Percentiles rank a stretch among this genome's conserved stretches.
Evolutionary conservation across 1,140 invertebrate genomes (phyloP).

Genomic region (Daktulosphaira vitifoliae): DNA sequence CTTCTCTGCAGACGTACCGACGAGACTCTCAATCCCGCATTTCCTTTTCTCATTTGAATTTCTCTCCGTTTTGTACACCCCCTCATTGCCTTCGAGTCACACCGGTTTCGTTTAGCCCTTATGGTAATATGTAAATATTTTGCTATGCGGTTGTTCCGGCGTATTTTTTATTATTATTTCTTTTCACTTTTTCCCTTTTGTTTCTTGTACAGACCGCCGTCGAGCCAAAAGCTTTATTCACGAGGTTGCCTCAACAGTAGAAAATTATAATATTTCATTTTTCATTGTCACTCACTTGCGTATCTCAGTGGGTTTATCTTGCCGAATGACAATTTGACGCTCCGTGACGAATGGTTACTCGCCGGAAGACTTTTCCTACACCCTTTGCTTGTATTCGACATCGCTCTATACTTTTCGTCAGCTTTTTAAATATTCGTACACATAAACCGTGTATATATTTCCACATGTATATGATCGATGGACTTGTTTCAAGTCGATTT

Average conservation of each 20-base stretch:
- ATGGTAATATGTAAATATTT: slow-evolving; percentile 30
- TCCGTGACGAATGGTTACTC: slow-evolving; percentile 29
- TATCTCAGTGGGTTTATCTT: slow-evolving; percentile 31
- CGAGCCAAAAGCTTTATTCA: slow-evolving; percentile 23
- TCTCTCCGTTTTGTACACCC: not conserved
- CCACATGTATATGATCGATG: too few relatives aligned
- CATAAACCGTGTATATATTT: too few relatives aligned
- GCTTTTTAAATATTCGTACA: too few relatives aligned
- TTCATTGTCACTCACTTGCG: slow-evolving; percentile 31
- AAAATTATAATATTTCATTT: slow-evolving; percentile 34
- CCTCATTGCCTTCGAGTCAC: not conserved
- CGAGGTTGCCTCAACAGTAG: not conserved
- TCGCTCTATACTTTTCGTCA: too few relatives aligned
- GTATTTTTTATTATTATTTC: slow-evolving; percentile 24
- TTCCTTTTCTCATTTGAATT: slow-evolving; percentile 31
- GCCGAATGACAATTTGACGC: slow-evolving; percentile 33
- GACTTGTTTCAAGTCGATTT: too few relatives aligned
- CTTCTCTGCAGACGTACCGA: not conserved
- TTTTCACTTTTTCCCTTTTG: slow-evolving; percentile 33
- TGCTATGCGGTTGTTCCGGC: not conserved
- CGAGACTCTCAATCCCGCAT: not conserved
- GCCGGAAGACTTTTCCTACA: slow-evolving; percentile 28
- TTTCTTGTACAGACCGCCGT: slow-evolving; percentile 13
- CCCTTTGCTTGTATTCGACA: too few relatives aligned
- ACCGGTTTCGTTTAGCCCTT: slow-evolving; percentile 17